These are phyloP conservation scores for Polypedilum pembai DNA, from an alignment of 1,140 invertebrate species.

Conservation along the genomic window DNA sequence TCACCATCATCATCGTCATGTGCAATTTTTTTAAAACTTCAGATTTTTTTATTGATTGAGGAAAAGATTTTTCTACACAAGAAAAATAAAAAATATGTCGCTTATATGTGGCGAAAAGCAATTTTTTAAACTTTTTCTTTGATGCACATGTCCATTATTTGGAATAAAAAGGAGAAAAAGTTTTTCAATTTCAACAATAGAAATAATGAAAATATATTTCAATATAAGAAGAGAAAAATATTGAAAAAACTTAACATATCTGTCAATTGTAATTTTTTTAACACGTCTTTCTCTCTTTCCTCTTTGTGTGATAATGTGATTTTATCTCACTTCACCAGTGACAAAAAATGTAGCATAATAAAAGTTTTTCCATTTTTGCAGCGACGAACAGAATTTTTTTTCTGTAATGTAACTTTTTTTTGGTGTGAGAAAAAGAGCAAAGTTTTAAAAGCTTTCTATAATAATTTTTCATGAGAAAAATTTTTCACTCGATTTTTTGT, in stretches of 20 bases:
- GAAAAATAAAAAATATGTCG: too few relatives aligned
- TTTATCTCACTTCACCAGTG: not conserved
- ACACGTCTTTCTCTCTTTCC: not conserved
- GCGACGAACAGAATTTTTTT: not conserved
- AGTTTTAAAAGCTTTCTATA: constrained; percentile 25
- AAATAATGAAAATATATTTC: not conserved
- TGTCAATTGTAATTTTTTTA: constrained; percentile 28
- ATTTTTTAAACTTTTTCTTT: too few relatives aligned
- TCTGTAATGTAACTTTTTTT: not conserved
- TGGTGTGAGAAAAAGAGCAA: too few relatives aligned
- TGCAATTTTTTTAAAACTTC: not conserved
- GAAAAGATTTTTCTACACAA: not conserved
- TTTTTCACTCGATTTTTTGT: too few relatives aligned
- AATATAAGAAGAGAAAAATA: not conserved
- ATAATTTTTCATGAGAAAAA: constrained; percentile 21
- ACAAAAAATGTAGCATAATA: constrained; percentile 23
- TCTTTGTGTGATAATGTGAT: not conserved
- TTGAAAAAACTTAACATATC: constrained; percentile 27
- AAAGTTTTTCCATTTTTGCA: constrained; percentile 25
- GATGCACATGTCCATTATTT: not conserved
- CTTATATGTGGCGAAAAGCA: too few relatives aligned
- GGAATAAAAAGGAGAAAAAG: not conserved
- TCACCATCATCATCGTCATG: not conserved
- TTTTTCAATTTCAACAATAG: constrained; percentile 3
- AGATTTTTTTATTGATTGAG: not conserved